Percentiles rank a stretch among this genome's conserved stretches.
These are phyloP conservation scores for Lithosia quadra DNA, from an alignment of 2,888 invertebrate species.

Conservation along the genomic window DNA sequence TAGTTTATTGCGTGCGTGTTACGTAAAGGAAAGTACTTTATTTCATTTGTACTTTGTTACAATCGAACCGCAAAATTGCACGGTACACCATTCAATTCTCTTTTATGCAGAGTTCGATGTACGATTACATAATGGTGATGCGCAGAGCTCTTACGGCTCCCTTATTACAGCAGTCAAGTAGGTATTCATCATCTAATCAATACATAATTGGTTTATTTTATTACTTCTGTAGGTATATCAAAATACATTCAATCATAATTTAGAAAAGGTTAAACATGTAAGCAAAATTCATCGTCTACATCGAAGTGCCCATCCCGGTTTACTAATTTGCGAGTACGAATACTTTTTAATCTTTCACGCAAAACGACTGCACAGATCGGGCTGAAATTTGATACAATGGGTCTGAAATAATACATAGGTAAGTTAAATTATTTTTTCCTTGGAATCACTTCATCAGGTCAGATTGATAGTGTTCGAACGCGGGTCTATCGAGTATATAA, in stretches of 20 bases:
- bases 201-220: slow-evolving; percentile 47
- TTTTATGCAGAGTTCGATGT: slow-evolving; percentile 38
- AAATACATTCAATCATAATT: background rate
- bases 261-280: background rate
- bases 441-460: too few relatives aligned
- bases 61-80: background rate
- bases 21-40: background rate
- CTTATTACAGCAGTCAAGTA: slow-evolving; percentile 49
- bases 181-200: slow-evolving; percentile 51
- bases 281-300: too few relatives aligned
- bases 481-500: too few relatives aligned
- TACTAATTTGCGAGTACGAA: too few relatives aligned
- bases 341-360: too few relatives aligned
- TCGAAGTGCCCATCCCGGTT: background rate
- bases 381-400: too few relatives aligned
- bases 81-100: slow-evolving; percentile 10
- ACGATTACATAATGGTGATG: slow-evolving; percentile 42
- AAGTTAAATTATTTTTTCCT: too few relatives aligned
- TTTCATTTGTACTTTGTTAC: slow-evolving; percentile 1
- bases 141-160: slow-evolving; percentile 38
- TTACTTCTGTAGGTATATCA: slow-evolving; percentile 19
- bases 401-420: too few relatives aligned
- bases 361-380: too few relatives aligned
- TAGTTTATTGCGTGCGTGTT: background rate
- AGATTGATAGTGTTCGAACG: too few relatives aligned